These are phyloP conservation scores for Sarcoramphus papa DNA, from an alignment of 2,797 vertebrate genomes.

Conservation along the genomic window DNA sequence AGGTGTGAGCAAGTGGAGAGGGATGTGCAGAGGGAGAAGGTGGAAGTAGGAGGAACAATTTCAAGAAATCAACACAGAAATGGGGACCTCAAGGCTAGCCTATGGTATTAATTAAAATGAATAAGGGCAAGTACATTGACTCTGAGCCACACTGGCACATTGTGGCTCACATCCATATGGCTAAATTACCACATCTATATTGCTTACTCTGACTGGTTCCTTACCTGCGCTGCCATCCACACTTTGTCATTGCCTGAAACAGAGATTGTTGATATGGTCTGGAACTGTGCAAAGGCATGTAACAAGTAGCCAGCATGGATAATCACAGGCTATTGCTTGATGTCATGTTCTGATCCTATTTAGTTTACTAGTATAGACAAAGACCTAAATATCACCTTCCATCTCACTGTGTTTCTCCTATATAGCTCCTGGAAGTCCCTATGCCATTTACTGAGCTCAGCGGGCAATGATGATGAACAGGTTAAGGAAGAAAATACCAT, in stretches of 20 bases:
- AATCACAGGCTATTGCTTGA: background rate
- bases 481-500: background rate
- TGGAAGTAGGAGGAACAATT: background rate
- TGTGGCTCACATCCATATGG: background rate
- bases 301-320: background rate
- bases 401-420: background rate
- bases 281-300: background rate
- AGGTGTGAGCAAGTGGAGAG: background rate
- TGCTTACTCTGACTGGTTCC: background rate
- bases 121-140: background rate
- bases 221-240: background rate
- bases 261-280: background rate
- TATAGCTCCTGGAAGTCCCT: background rate
- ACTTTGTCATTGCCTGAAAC: background rate
- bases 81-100: background rate
- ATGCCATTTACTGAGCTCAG: background rate
- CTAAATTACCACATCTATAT: background rate
- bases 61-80: background rate
- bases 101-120: background rate
- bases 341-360: background rate
- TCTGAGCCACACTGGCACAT: background rate
- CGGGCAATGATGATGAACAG: rapidly evolving
- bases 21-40: background rate
- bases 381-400: background rate
- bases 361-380: background rate